These are phyloP conservation scores for Naso thynnoides DNA, from an alignment of 2,797 vertebrate genomes.

Conservation along the genomic window DNA sequence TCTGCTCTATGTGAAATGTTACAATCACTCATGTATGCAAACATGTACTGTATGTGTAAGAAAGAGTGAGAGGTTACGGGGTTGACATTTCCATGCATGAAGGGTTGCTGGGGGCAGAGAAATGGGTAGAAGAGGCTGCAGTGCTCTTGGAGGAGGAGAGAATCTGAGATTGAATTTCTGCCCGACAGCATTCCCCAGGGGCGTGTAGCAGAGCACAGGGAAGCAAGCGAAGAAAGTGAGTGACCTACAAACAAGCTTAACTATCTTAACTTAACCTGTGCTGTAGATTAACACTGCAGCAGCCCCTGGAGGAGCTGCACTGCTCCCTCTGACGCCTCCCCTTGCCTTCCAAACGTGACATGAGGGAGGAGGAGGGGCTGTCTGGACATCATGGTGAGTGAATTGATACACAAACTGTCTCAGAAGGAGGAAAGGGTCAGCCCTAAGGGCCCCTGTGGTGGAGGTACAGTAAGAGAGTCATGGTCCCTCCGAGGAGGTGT, in stretches of 20 bases:
- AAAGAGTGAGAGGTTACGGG: slow-evolving; percentile 31
- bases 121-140: slow-evolving; percentile 33
- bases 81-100: slow-evolving; percentile 53
- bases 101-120: slow-evolving; percentile 26
- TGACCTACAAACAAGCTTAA: slow-evolving; percentile 78
- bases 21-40: slow-evolving; percentile 2
- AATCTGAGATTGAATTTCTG: slow-evolving; percentile 84
- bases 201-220: slow-evolving; percentile 46
- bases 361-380: slow-evolving; percentile 18
- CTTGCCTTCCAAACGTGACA: slow-evolving; percentile 18
- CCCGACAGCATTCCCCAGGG: slow-evolving; percentile 81
- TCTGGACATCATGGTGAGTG: slow-evolving; percentile 39
- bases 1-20: not conserved
- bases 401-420: slow-evolving; percentile 27
- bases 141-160: slow-evolving; percentile 46
- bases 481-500: slow-evolving; percentile 30
- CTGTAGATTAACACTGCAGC: slow-evolving; percentile 63
- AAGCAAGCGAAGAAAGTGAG: slow-evolving; percentile 58
- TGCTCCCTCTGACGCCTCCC: slow-evolving; percentile 19
- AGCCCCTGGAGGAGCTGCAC: slow-evolving; percentile 55
- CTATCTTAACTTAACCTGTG: slow-evolving; percentile 52
- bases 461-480: slow-evolving; percentile 48
- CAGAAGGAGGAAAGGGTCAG: slow-evolving; percentile 39
- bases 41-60: slow-evolving; percentile 55
- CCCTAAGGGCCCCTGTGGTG: slow-evolving; percentile 37